Conservation (phyloP, 2,888 invertebrate species). For the Agrochola circellaris region DNA sequence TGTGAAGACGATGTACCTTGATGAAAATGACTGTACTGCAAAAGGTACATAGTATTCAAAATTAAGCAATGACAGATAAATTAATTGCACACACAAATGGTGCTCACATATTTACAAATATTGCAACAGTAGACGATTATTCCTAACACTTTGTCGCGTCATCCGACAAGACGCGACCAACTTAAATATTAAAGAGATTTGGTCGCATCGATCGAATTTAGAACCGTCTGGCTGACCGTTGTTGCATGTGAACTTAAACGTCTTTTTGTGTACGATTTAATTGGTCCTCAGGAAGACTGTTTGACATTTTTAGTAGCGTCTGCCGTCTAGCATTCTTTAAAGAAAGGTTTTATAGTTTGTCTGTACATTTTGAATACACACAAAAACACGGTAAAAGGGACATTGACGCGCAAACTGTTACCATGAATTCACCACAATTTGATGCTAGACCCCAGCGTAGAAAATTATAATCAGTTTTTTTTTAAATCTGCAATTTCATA, state of each 20-base stretch:
- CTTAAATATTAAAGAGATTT: slow-evolving; percentile 53
- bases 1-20: not conserved
- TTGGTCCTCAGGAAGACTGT: slow-evolving; percentile 23
- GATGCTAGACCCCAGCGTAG: not conserved
- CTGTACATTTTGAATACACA: not conserved
- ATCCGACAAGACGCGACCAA: slow-evolving; percentile 38
- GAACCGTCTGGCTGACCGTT: slow-evolving; percentile 44
- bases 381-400: not conserved
- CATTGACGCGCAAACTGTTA: not conserved
- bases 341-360: not conserved
- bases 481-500: not conserved
- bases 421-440: not conserved
- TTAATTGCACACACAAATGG: not conserved
- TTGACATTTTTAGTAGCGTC: slow-evolving; percentile 3
- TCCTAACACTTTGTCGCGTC: not conserved
- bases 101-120: not conserved
- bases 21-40: not conserved
- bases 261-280: slow-evolving; percentile 44
- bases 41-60: not conserved
- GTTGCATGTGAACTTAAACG: slow-evolving; percentile 34
- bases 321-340: not conserved
- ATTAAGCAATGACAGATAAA: not conserved
- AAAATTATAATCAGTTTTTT: not conserved
- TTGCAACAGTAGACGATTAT: not conserved
- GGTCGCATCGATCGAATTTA: slow-evolving; percentile 54